These are phyloP conservation scores for Druon quercuslanigerum DNA, from an alignment of 1,140 invertebrate species.

Conservation along the genomic window DNA sequence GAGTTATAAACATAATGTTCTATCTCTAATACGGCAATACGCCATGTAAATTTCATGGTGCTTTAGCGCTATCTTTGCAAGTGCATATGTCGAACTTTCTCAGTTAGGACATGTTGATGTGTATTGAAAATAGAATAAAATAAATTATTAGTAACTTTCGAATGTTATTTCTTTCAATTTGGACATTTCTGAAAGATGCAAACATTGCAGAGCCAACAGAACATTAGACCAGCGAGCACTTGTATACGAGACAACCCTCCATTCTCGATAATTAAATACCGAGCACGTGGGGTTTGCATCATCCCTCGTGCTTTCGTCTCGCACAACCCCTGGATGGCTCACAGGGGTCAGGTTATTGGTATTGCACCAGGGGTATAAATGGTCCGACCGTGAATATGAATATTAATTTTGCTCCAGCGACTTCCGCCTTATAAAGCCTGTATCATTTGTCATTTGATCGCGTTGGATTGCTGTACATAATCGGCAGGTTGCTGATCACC, in stretches of 20 bases:
- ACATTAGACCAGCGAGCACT: conserved; percentile 51
- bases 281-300: conserved; percentile 61
- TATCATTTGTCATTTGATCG: conserved; percentile 49
- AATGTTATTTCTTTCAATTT: neutral
- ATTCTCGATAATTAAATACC: conserved; percentile 72
- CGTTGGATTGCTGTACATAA: neutral
- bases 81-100: too few species aligned
- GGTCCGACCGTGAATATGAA: conserved; percentile 69
- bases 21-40: too few species aligned
- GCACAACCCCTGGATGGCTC: conserved; percentile 41
- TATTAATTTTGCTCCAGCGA: conserved; percentile 66
- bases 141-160: neutral
- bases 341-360: conserved; percentile 67
- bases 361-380: conserved; percentile 67
- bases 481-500: conserved; percentile 4
- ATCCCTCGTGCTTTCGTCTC: conserved; percentile 45
- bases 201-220: conserved; percentile 39
- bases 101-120: too few species aligned
- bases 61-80: too few species aligned
- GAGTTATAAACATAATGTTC: too few species aligned
- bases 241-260: conserved; percentile 61
- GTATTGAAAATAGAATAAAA: too few species aligned
- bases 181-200: conserved; percentile 7
- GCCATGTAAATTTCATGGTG: too few species aligned
- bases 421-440: conserved; percentile 38